Percentiles rank a stretch among this genome's conserved stretches.
These are phyloP conservation scores for Ommatoiulus sabulosus DNA, from an alignment of 2,888 invertebrate genomes.

Conservation along the genomic window DNA sequence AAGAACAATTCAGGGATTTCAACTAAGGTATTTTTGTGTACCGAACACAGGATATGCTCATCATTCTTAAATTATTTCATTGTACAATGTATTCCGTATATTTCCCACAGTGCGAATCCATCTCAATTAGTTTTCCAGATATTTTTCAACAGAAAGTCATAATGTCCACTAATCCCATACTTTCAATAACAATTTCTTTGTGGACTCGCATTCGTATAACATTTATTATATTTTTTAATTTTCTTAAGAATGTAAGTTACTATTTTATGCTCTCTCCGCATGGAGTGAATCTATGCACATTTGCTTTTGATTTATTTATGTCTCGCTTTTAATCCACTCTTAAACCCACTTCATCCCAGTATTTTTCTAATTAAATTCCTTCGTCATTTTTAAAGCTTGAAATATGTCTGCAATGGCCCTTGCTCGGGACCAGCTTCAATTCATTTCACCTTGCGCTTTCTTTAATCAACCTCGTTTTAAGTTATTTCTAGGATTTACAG, in stretches of 20 bases:
- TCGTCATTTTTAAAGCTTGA: constrained; percentile 15
- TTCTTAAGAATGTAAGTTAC: neutral
- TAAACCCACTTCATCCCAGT: constrained; percentile 17
- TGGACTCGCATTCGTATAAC: neutral
- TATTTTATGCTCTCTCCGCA: neutral
- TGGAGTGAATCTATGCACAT: neutral
- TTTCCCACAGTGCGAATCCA: too few species aligned
- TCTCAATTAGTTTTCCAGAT: too few species aligned
- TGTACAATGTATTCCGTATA: too few species aligned
- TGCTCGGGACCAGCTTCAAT: neutral
- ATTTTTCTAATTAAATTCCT: constrained; percentile 21
- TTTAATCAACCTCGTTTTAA: neutral
- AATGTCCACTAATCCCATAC: too few species aligned
- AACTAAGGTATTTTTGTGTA: too few species aligned
- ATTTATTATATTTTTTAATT: neutral
- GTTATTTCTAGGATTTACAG: constrained; percentile 18
- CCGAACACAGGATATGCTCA: too few species aligned
- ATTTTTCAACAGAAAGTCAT: too few species aligned
- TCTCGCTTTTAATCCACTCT: neutral
- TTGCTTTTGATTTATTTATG: neutral
- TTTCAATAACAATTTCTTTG: too few species aligned
- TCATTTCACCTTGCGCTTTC: neutral
- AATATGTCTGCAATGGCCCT: constrained; percentile 3
- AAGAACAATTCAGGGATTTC: too few species aligned
- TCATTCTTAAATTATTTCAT: too few species aligned